Evolutionary conservation across 1,140 invertebrate genomes (phyloP), one percentile per base, ranked within the genome.

Genomic region (Coenobita brevimanus): DNA sequence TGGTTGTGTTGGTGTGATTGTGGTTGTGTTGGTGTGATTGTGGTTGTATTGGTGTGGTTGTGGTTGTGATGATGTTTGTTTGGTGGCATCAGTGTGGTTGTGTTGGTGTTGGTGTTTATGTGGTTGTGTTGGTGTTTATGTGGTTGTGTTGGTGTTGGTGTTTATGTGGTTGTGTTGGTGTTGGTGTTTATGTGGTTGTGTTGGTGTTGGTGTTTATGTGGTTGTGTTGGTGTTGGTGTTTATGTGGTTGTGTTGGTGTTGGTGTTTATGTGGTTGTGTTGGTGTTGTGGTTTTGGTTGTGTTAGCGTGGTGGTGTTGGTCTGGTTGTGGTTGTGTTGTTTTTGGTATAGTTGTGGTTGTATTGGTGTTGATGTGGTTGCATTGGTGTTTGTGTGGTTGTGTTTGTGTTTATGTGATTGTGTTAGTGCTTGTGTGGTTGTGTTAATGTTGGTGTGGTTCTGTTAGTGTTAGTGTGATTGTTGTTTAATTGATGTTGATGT

Each of bases 341-440:
- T 50, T 6, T 50, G 46, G 6, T 6, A 50, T 50, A 17, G 46
- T 6, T 67, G 64, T 67, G 64, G 21, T n/a, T 6, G 64, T 67
- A 33, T 6, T 6, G 6, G 64, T 67, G 64, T 6, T n/a, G 21
- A 33, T 67, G 64, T 67, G 64, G 21, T n/a, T 6, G 6, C 6
- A n/a, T 6, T n/a, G 21, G 6, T 6, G 64, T 67, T 6, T 67
- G 64, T 67, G 64, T 67, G 64, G 13, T 10, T 67, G 64, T 67
- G 64, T 67, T 6, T 67, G 64, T 67, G 64, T 67, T 6, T 67
- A n/a, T 67, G 64, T 67, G 64, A 8, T n/a, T 10, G 64, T 67
- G 64, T 67, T 10, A 8, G 64, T 67, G 64, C 4, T 6, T 67
- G 64, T 67, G 64, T 67, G 54, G 13, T 10, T 57, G 54, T 57